These are phyloP conservation scores for Miichthys miiuy DNA, from an alignment of 2,797 vertebrate genomes.

Conservation along the genomic window DNA sequence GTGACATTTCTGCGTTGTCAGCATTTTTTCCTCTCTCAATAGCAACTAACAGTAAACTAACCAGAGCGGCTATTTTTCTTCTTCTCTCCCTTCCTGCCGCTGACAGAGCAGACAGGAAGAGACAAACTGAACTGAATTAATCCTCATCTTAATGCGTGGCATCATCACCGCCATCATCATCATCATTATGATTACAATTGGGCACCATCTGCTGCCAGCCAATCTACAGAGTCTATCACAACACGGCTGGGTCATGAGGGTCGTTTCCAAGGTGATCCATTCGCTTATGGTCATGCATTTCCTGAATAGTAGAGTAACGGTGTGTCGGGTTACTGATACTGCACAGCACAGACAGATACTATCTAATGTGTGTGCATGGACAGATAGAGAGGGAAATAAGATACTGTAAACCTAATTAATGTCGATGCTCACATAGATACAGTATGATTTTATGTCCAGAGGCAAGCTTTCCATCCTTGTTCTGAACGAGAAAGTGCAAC, in stretches of 20 bases:
- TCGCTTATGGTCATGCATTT: constrained; percentile 48
- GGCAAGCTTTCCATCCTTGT: background rate
- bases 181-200: constrained; percentile 56
- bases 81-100: background rate
- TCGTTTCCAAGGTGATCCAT: constrained; percentile 54
- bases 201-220: constrained; percentile 78
- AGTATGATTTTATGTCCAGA: background rate
- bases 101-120: constrained; percentile 18
- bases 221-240: constrained; percentile 52
- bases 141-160: constrained; percentile 60
- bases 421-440: constrained; percentile 5
- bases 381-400: constrained; percentile 17
- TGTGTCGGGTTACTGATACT: constrained; percentile 48
- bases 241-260: constrained; percentile 50
- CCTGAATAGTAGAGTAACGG: constrained; percentile 26
- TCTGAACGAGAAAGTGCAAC: background rate
- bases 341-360: constrained; percentile 21
- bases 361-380: constrained; percentile 37
- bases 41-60: constrained; percentile 32
- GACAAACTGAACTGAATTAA: constrained; percentile 52
- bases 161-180: constrained; percentile 45
- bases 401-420: constrained; percentile 21
- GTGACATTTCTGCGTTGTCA: constrained; percentile 40
- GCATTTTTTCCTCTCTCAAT: constrained; percentile 39
- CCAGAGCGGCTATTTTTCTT: background rate